These are phyloP conservation scores for Xestoiulus laeticollis DNA, from an alignment of 2,888 invertebrate species.

Conservation along the genomic window DNA sequence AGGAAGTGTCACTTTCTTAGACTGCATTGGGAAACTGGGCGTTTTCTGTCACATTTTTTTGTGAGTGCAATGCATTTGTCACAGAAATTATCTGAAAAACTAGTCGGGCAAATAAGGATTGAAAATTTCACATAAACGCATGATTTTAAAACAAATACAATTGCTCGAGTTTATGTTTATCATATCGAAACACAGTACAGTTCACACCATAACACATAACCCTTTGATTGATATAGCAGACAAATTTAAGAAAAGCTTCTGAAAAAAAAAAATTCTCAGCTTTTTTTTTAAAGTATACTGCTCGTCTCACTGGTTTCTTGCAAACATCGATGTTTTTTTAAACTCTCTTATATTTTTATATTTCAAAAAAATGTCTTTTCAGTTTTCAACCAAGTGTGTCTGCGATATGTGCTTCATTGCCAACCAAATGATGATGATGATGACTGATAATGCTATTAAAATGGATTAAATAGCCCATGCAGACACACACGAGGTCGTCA, in stretches of 20 bases:
- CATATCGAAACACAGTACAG: neutral
- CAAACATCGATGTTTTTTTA: neutral
- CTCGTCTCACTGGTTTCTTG: neutral
- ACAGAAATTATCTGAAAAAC: too few relatives aligned
- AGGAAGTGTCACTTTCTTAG: neutral
- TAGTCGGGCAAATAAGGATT: too few relatives aligned
- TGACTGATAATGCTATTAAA: slow-evolving; percentile 22
- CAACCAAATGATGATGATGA: slow-evolving; percentile 6
- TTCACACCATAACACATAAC: neutral
- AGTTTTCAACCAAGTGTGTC: neutral
- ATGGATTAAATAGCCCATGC: slow-evolving; percentile 20
- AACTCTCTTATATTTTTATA: too few relatives aligned
- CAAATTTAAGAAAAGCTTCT: too few relatives aligned
- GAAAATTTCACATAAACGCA: too few relatives aligned
- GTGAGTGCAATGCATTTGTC: too few relatives aligned
- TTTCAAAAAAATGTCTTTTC: neutral
- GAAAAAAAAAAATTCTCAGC: neutral
- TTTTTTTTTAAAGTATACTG: neutral
- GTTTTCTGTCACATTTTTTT: too few relatives aligned
- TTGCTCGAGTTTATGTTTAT: too few relatives aligned
- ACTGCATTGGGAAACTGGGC: neutral
- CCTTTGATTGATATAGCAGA: neutral
- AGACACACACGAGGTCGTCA: slow-evolving; percentile 17
- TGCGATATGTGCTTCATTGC: slow-evolving; percentile 18
- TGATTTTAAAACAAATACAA: too few relatives aligned